Conservation (phyloP, 2,888 invertebrate genomes). For the Nomada flava region DNA sequence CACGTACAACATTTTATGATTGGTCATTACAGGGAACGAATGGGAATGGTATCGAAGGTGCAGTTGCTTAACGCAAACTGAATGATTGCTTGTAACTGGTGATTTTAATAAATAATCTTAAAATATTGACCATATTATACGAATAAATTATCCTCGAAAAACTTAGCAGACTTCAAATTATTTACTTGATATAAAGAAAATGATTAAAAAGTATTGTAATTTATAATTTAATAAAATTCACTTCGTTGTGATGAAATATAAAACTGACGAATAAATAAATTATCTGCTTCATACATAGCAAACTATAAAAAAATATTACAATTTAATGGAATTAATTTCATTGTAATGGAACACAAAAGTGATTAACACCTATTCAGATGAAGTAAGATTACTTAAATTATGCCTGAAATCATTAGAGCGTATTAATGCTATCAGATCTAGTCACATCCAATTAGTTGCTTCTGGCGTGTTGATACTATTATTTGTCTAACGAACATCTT, state of each 20-base stretch:
- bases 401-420: not conserved
- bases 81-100: conserved; percentile 1
- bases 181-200: no score
- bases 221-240: no score
- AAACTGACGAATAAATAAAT: not conserved
- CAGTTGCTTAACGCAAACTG: conserved; percentile 31
- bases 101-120: not conserved
- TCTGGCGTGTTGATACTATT: not conserved
- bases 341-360: no score
- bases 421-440: conserved; percentile 1
- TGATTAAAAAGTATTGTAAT: no score
- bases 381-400: not conserved
- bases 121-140: not conserved
- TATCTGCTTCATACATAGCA: no score
- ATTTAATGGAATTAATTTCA: no score
- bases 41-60: conserved; percentile 12
- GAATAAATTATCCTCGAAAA: not conserved
- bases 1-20: conserved; percentile 29
- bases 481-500: conserved; percentile 25
- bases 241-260: no score
- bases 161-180: no score
- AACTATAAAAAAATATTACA: no score
- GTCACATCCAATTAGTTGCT: conserved; percentile 11
- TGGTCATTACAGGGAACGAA: conserved; percentile 18
- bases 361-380: not conserved